Evolutionary conservation across 2,113 vertebrate species (phyloP), one percentile per base, ranked within the genome.

Genomic region (Perca flavescens): DNA sequence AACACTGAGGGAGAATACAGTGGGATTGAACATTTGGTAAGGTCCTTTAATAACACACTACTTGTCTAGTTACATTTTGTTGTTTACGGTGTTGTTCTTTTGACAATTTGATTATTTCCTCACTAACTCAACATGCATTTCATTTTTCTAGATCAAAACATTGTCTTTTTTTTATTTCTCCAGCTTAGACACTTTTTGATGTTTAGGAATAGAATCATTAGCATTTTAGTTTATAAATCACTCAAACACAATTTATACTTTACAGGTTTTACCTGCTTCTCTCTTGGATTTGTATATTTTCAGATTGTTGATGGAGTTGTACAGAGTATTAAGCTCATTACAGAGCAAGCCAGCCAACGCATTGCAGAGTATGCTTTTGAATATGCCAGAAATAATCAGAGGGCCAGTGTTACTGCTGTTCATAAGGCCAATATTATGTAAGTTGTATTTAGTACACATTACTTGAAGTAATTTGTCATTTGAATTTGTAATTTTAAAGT

Each of bases 361-460:
- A 99, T 99, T 3, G 97, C 97, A 0, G 96, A 99, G 63, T 99
- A 98, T 77, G 98, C 97, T 28, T 99, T 99, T 73, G 98, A 98
- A 80, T 99, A 99, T 19, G 97, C 98, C 46, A 95, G 96, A 71
- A 99, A 97, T 88, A 99, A 99, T 65, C 95, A 98, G 78, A 96
- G 97, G 80, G 94, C 95, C 88, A 97, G 97, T 0, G 98, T 99
- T 67, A 99, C 97, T 0, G 97, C 98, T 1, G 98, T 99, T 87
- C 98, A 99, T 90, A 99, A 99, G 92, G 98, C 98, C 69, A 99
- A 99, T 77, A 99, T 99, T 76, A 99, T 99, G 98, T 99, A 92
- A 86, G 97, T 95, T 31, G 3, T 22, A 52, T 40, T 80, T 5
- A 36, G n/a, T 47, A 31, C 36, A 75, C 62, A 58, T 54, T 5